These are phyloP conservation scores for Tetrax tetrax DNA, from an alignment of 2,113 vertebrate genomes.

Conservation along the genomic window DNA sequence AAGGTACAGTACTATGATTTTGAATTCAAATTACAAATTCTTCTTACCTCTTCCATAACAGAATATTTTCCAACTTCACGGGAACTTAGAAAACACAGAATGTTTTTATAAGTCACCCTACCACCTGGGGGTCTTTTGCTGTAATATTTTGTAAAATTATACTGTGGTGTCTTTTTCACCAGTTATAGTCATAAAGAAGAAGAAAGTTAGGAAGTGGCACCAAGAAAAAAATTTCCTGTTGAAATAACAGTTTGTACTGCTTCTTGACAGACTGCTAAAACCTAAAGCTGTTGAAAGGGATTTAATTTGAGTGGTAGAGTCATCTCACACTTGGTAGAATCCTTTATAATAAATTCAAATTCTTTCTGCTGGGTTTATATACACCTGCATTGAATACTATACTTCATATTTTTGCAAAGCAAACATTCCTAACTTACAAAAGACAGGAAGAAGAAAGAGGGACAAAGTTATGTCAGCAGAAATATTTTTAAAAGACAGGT, in stretches of 20 bases:
- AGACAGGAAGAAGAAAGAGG: neutral
- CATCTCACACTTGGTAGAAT: neutral
- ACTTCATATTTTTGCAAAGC: neutral
- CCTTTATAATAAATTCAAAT: neutral
- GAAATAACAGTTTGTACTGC: neutral
- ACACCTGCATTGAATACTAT: neutral
- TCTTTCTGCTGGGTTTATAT: neutral
- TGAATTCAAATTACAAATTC: neutral
- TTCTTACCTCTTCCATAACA: neutral
- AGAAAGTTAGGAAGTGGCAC: accelerated
- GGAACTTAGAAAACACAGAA: neutral
- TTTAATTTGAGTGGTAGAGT: neutral
- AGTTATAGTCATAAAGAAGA: neutral
- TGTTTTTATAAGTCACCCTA: neutral
- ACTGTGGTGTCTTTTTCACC: neutral
- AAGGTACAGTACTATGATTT: neutral
- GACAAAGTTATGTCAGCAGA: neutral
- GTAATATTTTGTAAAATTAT: neutral
- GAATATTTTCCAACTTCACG: neutral
- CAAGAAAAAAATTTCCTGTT: neutral
- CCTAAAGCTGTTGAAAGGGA: neutral
- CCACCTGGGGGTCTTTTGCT: accelerated
- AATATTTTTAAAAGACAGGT: neutral
- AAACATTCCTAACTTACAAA: neutral
- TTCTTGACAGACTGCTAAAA: neutral